phyloP scores from a whole-genome alignment of 37 sponge, comb jelly and placozoan genomes.

The Mnemiopsis leidyi region DNA sequence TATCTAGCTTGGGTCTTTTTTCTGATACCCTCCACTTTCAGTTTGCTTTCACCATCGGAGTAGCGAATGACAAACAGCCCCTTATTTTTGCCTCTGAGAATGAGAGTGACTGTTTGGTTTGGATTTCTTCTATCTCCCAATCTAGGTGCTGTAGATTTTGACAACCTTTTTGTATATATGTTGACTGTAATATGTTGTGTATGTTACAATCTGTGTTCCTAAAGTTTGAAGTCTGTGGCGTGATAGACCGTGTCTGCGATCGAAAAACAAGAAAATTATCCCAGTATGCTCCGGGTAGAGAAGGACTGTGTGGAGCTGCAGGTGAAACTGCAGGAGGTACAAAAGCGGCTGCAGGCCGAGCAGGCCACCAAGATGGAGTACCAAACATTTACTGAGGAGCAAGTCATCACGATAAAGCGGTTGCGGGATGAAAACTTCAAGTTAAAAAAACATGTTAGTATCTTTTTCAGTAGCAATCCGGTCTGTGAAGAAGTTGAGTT shows the following conservation, averaged over 20 bases:
- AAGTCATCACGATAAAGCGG: constrained; percentile 6
- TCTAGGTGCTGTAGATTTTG: too few relatives aligned
- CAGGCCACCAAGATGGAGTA: neutral
- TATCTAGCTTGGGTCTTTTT: too few relatives aligned
- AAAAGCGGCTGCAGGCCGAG: constrained; percentile 21
- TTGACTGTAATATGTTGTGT: too few relatives aligned
- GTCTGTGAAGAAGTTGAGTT: too few relatives aligned
- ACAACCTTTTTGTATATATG: too few relatives aligned
- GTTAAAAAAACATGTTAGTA: constrained; percentile 27
- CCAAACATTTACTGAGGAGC: constrained; percentile 21
- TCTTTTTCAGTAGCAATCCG: neutral
- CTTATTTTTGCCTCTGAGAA: neutral
- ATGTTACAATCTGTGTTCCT: too few relatives aligned
- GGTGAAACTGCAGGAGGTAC: neutral
- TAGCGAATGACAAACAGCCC: constrained; percentile 36
- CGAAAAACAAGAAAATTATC: too few relatives aligned
- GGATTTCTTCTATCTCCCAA: neutral
- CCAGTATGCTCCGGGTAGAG: constrained; percentile 2
- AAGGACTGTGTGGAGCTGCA: neutral
- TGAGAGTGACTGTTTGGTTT: neutral
- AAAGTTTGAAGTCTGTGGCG: too few relatives aligned
- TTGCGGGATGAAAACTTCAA: constrained; percentile 43
- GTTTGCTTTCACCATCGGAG: constrained; percentile 34
- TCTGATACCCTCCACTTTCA: too few relatives aligned
- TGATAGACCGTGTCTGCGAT: too few relatives aligned